Evolutionary conservation across 2,888 invertebrate species (phyloP).

Genomic region (Allophyes oxyacanthae): DNA sequence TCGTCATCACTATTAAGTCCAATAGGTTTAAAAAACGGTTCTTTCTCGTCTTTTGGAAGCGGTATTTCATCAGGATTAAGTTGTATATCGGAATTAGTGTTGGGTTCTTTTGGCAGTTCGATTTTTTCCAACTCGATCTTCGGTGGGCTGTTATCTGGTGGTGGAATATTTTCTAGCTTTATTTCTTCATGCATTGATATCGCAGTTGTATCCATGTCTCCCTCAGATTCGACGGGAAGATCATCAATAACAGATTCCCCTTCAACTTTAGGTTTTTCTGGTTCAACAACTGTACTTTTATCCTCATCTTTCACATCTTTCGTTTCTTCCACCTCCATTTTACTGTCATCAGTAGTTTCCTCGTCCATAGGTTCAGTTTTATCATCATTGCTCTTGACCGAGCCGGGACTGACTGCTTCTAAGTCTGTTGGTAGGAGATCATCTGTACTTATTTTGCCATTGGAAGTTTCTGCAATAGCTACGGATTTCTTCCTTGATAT

Average conservation of each 20-base stretch:
- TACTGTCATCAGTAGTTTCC: constrained; percentile 57
- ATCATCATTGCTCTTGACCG: constrained; percentile 90
- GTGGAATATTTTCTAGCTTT: constrained; percentile 71
- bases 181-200: constrained; percentile 79
- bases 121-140: constrained; percentile 73
- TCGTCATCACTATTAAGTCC: constrained; percentile 75
- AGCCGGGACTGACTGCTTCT: constrained; percentile 95
- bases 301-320: constrained; percentile 66
- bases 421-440: constrained; percentile 93
- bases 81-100: constrained; percentile 61
- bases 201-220: constrained; percentile 69
- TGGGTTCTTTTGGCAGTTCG: constrained; percentile 73
- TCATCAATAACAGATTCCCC: constrained; percentile 83
- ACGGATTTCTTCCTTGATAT: constrained; percentile 91
- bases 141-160: constrained; percentile 83
- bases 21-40: constrained; percentile 75
- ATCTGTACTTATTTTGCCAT: constrained; percentile 73
- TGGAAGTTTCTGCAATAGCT: constrained; percentile 71
- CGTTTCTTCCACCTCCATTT: constrained; percentile 70
- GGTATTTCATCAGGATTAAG: constrained; percentile 60
- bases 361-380: constrained; percentile 73
- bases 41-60: constrained; percentile 74
- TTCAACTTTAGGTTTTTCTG: constrained; percentile 38
- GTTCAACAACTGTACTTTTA: constrained; percentile 32
- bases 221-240: constrained; percentile 70